A percentile compares a stretch with the other conserved stretches of the same genome.
phyloP scores from a whole-genome alignment of 2,797 vertebrate species.

The Anolis apletophallus region DNA sequence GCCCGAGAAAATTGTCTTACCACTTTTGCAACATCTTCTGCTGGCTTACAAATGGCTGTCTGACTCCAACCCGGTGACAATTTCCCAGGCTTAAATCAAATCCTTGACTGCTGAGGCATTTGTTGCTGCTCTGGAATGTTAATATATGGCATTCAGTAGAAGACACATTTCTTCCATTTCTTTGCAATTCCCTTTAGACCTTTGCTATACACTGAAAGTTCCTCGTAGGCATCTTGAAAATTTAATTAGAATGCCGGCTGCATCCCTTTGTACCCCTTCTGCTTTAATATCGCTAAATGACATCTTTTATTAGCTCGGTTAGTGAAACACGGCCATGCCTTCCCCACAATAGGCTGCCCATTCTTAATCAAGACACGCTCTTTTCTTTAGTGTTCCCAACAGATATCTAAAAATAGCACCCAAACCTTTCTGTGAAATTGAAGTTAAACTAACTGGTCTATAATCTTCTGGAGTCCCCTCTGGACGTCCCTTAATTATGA shows the following conservation, averaged over 20 bases:
- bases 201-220: constrained; percentile 41
- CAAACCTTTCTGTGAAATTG: constrained; percentile 51
- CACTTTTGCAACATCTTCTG: background rate
- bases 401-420: constrained; percentile 57
- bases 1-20: background rate
- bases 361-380: constrained; percentile 52
- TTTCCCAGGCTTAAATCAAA: constrained; percentile 32
- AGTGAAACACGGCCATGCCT: constrained; percentile 52
- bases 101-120: constrained; percentile 22
- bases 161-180: constrained; percentile 23
- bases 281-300: constrained; percentile 62
- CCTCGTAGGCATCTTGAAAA: constrained; percentile 44
- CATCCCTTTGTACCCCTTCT: constrained; percentile 52
- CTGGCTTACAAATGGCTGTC: background rate
- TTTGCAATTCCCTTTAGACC: constrained; percentile 39
- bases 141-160: constrained; percentile 5
- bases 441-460: constrained; percentile 50
- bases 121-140: constrained; percentile 42
- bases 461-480: constrained; percentile 26
- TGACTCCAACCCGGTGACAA: constrained; percentile 5
- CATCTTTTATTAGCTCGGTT: constrained; percentile 62
- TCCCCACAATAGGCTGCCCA: constrained; percentile 38
- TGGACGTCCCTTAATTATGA: constrained; percentile 45
- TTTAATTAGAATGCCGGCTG: constrained; percentile 59
- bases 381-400: constrained; percentile 46